Percentiles rank a stretch among this genome's conserved stretches.
These are phyloP conservation scores for Tanytarsus gracilentus DNA, from an alignment of 2,888 invertebrate species.

Conservation along the genomic window DNA sequence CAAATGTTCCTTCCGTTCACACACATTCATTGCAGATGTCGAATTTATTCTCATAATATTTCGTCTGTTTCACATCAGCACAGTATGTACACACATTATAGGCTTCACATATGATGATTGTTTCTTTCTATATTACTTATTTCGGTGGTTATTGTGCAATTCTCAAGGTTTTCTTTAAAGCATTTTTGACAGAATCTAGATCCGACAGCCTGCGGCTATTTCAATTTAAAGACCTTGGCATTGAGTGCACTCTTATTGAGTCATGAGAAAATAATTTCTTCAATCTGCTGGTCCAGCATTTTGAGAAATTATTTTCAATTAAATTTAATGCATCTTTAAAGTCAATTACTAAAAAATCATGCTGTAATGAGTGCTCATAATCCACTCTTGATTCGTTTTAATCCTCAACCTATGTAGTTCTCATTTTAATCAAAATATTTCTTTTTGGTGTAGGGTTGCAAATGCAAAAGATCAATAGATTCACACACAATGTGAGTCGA, in stretches of 20 bases:
- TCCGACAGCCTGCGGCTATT: background rate
- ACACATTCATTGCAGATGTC: slow-evolving; percentile 28
- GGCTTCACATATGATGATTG: slow-evolving; percentile 3
- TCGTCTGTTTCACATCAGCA: slow-evolving; percentile 18
- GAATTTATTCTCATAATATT: background rate
- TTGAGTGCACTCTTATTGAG: too few relatives aligned
- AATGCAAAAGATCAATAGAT: slow-evolving; percentile 27
- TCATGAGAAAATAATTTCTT: slow-evolving; percentile 20
- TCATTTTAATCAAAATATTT: slow-evolving; percentile 24
- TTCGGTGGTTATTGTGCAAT: background rate
- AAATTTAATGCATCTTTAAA: slow-evolving; percentile 16
- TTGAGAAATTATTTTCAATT: slow-evolving; percentile 17
- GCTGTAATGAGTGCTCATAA: slow-evolving; percentile 24
- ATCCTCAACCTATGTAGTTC: slow-evolving; percentile 19
- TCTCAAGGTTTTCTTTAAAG: background rate
- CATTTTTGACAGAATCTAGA: background rate
- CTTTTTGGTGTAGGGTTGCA: slow-evolving; percentile 1
- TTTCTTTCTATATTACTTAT: background rate
- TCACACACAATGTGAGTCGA: slow-evolving; percentile 24
- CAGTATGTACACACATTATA: background rate
- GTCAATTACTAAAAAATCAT: slow-evolving; percentile 27
- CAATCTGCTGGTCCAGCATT: slow-evolving; percentile 23
- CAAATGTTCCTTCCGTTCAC: slow-evolving; percentile 29
- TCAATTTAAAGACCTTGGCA: slow-evolving; percentile 19
- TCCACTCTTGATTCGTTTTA: background rate